Conservation (phyloP, 1,140 invertebrate species). For the Drosophila obscura region DNA sequence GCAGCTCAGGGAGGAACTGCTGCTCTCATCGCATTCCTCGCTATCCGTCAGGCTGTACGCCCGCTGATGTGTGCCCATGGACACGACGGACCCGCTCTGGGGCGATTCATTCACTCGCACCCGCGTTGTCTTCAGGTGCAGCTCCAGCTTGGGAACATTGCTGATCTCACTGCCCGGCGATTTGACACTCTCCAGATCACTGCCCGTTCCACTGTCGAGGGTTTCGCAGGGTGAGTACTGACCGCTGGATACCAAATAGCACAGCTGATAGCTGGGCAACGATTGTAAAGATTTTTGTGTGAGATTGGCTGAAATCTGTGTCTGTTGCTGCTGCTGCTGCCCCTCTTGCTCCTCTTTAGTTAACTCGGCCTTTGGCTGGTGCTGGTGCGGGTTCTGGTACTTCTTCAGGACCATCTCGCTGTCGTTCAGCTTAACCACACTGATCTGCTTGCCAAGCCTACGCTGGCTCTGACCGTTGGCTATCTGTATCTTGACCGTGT, state of each 20-base stretch:
- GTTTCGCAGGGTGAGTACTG: constrained; percentile 92
- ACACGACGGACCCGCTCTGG: constrained; percentile 44
- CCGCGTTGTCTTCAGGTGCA: constrained; percentile 82
- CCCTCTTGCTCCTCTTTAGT: constrained; percentile 38
- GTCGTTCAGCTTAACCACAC: constrained; percentile 68
- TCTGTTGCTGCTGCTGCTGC: constrained; percentile 15
- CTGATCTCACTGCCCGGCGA: constrained; percentile 36
- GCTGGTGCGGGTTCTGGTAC: constrained; percentile 33
- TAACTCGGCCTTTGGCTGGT: constrained; percentile 19
- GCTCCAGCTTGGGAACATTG: constrained; percentile 83
- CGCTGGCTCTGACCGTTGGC: constrained; percentile 50
- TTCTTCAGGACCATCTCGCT: constrained; percentile 44
- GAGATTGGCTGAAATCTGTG: constrained; percentile 16
- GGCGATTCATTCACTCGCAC: constrained; percentile 85
- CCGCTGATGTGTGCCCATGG: constrained; percentile 86
- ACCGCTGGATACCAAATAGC: constrained; percentile 88
- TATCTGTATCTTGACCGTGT: constrained; percentile 81
- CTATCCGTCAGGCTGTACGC: constrained; percentile 82
- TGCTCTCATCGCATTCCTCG: constrained; percentile 76
- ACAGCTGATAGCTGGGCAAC: constrained; percentile 83
- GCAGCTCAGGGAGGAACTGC: constrained; percentile 75
- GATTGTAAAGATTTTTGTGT: neutral
- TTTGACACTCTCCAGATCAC: constrained; percentile 87
- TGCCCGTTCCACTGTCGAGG: constrained; percentile 92
- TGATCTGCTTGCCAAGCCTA: constrained; percentile 65